Base-by-base conservation (phyloP, 1,140 invertebrate genomes). In the Drosophila kikkawai region DNA sequence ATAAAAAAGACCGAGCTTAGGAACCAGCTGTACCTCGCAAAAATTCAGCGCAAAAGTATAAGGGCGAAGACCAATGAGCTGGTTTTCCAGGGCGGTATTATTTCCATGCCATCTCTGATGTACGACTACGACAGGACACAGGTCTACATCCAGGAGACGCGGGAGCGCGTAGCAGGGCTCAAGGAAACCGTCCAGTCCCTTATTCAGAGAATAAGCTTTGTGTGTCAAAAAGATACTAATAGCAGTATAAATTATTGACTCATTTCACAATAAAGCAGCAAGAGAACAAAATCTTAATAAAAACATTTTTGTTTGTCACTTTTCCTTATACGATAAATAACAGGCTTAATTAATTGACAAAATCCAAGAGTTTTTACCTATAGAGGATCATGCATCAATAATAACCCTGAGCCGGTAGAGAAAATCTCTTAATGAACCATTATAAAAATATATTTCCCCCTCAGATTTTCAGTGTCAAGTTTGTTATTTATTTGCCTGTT, bases 391-490 rank as follows among this genome's bases (percentile, higher is more conserved):
- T 70, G 55, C 75, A 56, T 79, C 39, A 71, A 60, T 51, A 26
- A 84, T 58, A 80, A 59, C 82, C 68, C 75, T 69, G 74, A 73
- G 66, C 60, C 53, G 45, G 47, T 32, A 50, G 47, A 59, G 51
- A 53, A 82, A 85, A 84, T 85, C 73, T 80, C 48, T 85, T 80
- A 78, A 84, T 84, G 78, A 68, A 50, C 82, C 61, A 80, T 71
- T 64, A 80, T 74, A 47, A 63, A 67, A 68, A 68, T 36, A 55
- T 63, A 57, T 74, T 63, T 79, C 53, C 60, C 65, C 65, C 61
- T 22, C 32, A 58, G 51, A 79, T 75, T 86, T 84, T 86, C 82
- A 87, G 63, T 86, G 82, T 86, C 82, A 86, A 82, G 70, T 76
- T 87, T 67, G 51, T 53, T 87, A 73, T 66, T 87, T 86, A 78